Evolutionary conservation across 2,888 invertebrate genomes (phyloP).

Genomic region (Dicranocentrus wangi): DNA sequence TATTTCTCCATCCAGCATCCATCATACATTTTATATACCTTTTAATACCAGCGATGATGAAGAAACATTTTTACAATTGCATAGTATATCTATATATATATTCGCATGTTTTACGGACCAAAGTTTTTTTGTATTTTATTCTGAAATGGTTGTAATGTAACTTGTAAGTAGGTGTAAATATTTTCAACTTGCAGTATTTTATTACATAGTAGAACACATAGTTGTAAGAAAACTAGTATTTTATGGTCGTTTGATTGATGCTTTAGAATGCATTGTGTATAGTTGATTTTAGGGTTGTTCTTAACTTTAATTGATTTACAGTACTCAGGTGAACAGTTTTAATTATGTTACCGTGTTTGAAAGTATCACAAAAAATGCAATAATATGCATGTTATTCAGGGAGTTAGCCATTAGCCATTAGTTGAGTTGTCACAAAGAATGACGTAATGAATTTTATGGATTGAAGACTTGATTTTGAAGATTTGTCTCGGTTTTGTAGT

Average conservation of each 20-base stretch:
- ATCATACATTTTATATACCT: not conserved
- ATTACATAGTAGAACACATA: constrained; percentile 9
- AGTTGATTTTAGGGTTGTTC: constrained; percentile 7
- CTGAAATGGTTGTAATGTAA: constrained; percentile 68
- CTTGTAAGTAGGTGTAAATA: constrained; percentile 67
- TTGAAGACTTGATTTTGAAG: too few species aligned
- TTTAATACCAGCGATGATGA: too few species aligned
- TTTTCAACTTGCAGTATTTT: constrained; percentile 50
- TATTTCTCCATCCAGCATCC: constrained; percentile 31
- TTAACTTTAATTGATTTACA: constrained; percentile 51
- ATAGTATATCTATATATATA: too few species aligned
- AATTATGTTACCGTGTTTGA: constrained; percentile 63
- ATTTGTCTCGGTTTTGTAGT: too few species aligned
- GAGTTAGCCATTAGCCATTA: constrained; percentile 27
- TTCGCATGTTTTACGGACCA: constrained; percentile 61
- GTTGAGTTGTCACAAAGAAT: not conserved
- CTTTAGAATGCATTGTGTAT: constrained; percentile 2
- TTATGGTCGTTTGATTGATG: not conserved
- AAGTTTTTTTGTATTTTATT: constrained; percentile 69
- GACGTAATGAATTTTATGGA: too few species aligned
- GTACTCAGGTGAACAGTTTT: constrained; percentile 66
- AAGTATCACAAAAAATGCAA: constrained; percentile 14
- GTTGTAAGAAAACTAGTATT: not conserved
- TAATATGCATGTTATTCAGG: constrained; percentile 55
- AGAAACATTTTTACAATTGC: too few species aligned